Evolutionary conservation across 2,113 vertebrate genomes (phyloP), one percentile per base, ranked within the genome.

Genomic region (Benitochromis conjunctus): DNA sequence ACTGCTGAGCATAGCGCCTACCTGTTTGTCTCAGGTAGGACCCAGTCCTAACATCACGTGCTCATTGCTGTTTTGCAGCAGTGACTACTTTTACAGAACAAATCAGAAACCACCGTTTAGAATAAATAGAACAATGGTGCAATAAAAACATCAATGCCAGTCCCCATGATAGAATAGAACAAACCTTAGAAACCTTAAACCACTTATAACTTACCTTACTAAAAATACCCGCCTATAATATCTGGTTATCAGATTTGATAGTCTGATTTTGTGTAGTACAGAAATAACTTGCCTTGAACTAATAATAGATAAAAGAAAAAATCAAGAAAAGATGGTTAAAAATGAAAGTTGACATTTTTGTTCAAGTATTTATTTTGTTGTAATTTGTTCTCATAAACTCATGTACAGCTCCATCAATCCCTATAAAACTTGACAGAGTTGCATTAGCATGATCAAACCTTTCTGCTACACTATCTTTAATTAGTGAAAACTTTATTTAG

Each of bases 1-100:
- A 96, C 98, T 46, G 94, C 95, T 0, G 97, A 99, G 88, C 97
- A 98, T 90, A 98, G 98, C 1, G 98, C 98, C 82, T 99, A 97
- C 91, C 90, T 99, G 80, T 99, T 99, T 60, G 99, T 99, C 55
- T 96, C 96, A 96, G 99, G 98, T 99, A 86, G 9, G 71, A 41
- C 16, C 3, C 19, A 4, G 6, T 7, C 9, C 34, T 79, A 13
- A n/a, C 10, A 11, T 16, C 29, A 13, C 14, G 1, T 24, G n/a
- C 13, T 41, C 36, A 11, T 36, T n/a, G 60, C 34, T 7, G 60
- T 38, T 12, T 64, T 64, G 18, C 62, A 66, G 7, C 9, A 38
- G 29, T 19, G 36, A 43, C 36, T 41, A 43, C 36, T 41, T 41
- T 24, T 1, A 69, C 41, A 24, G 64, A 41, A 69, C 36, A 69